Base-by-base conservation (phyloP, 2,888 invertebrate species). In the Pterobdella sp. region DNA sequence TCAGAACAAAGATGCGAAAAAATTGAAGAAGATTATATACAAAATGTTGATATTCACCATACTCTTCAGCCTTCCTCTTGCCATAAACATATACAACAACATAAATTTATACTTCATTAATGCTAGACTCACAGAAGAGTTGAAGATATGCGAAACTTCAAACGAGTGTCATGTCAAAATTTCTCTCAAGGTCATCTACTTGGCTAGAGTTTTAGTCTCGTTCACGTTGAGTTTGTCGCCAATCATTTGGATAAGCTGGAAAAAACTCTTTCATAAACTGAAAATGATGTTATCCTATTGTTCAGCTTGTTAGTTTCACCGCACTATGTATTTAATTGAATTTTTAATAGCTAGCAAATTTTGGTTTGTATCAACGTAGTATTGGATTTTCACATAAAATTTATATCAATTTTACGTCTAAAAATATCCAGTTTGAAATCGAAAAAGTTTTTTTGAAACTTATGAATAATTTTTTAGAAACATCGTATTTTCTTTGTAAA, bases 41-140 rank as follows among this genome's bases (percentile, higher is more conserved):
- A 42, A 56, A 22, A 52, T 52, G 69, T 36, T 36, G 2, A 34
- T 69, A 29, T 69, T 69, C 34, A 52, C 69, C 26, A 18, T 52
- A 1, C 69, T 69, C 52, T 69, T 37, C 69, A 42, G 31, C 42
- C 18, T 42, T 42, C 18, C 18, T 18, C 42, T 42, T 18, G 18
- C 10, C 42, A 42, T 42, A 18, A 18, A 42, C 10, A 7, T 42
- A 14, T 42, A 14, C 18, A 14, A 18, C 42, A 42, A 42, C 42
- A 42, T 42, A 18, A 42, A 42, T 42, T 7, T 14, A 42, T 14
- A 42, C 42, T 42, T 7, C 10, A 7, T 42, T 42, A 7, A 14
- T 18, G 42, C 18, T 18, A 42, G 42, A 18, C 18, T 7, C 42
- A 7, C 18, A 18, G 42, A 42, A 42, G 10, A 42, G 10, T 7